Conservation (phyloP, 2,113 vertebrate species). For the rat (Rattus norvegicus) region GRCr8 NC_086038.1:299001-299500, state of each 20-base stretch:
- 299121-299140: not conserved
- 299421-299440: not conserved
- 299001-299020: not conserved
- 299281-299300: not conserved
- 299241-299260: not conserved
- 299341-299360: not conserved
- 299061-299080: not conserved
- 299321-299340: not conserved
- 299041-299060: not conserved
- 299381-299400: not conserved
- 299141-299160: not conserved
- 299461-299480: not conserved
- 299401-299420: not conserved
- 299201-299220: not conserved
- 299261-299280: not conserved
- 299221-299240: not conserved
- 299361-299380: not conserved
- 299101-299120: not conserved
- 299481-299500: not conserved
- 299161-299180: not conserved
- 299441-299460: not conserved
- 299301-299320: not conserved
- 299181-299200: no score
- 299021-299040: accelerated
- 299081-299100: not conserved